Evolutionary conservation across 2,113 vertebrate species (phyloP).

Genomic region (Eclectus roratus): DNA sequence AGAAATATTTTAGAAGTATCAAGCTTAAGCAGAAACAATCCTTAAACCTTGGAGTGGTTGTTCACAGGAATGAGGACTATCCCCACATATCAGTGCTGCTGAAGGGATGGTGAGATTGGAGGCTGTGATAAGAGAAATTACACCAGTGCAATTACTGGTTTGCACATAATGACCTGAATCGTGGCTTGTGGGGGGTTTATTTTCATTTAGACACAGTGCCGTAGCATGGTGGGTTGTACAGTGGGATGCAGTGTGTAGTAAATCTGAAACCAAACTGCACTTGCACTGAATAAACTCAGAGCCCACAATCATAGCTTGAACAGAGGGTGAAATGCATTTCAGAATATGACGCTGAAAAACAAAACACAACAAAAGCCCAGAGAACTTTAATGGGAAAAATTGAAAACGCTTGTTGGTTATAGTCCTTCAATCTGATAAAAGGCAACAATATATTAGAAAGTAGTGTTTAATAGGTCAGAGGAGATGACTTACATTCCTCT

Average conservation of each 20-base stretch:
- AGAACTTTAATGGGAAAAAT: neutral
- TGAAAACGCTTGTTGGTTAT: neutral
- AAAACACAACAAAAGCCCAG: neutral
- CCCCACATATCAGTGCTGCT: neutral
- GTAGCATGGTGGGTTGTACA: neutral
- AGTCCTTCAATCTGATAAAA: neutral
- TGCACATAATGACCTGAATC: constrained; percentile 31
- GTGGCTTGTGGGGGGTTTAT: neutral
- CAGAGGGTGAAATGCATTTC: neutral
- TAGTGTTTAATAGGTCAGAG: neutral
- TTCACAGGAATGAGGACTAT: neutral
- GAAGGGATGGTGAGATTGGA: neutral
- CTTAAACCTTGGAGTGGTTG: neutral
- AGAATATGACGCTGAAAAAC: neutral
- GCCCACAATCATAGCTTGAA: neutral
- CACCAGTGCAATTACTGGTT: neutral
- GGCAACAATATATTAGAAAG: neutral
- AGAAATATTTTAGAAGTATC: neutral
- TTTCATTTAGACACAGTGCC: neutral
- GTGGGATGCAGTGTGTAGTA: neutral
- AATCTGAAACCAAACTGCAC: neutral
- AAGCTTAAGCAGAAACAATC: neutral
- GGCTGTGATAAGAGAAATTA: neutral
- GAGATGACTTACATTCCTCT: neutral
- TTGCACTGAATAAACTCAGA: constrained; percentile 14